These are phyloP conservation scores for Athrips mouffetella DNA, from an alignment of 2,888 invertebrate genomes.

Conservation along the genomic window DNA sequence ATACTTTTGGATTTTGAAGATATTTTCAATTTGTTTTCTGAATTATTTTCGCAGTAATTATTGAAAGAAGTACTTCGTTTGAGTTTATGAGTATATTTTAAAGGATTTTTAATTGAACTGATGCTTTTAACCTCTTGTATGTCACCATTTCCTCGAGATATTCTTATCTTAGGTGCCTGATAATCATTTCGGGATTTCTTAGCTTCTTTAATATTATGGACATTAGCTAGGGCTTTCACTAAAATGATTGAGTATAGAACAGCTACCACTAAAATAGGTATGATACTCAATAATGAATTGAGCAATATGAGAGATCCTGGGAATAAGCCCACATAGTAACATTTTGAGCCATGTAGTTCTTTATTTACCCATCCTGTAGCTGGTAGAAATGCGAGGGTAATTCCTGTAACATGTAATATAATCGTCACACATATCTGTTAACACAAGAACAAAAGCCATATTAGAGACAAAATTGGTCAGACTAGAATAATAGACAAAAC, in stretches of 20 bases:
- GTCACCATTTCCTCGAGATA: constrained; percentile 46
- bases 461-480: neutral
- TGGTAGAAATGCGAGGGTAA: constrained; percentile 79
- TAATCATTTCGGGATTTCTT: constrained; percentile 37
- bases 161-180: constrained; percentile 48
- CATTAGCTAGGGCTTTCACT: constrained; percentile 74
- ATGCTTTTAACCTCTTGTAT: constrained; percentile 23
- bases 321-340: constrained; percentile 78
- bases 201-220: constrained; percentile 44
- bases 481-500: neutral
- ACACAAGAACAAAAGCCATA: constrained; percentile 21
- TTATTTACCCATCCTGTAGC: constrained; percentile 75
- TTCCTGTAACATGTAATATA: constrained; percentile 51
- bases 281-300: constrained; percentile 73
- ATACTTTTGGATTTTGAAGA: constrained; percentile 48
- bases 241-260: constrained; percentile 79
- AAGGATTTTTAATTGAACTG: constrained; percentile 32
- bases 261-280: constrained; percentile 66
- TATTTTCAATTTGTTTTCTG: constrained; percentile 15
- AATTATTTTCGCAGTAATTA: constrained; percentile 26
- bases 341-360: constrained; percentile 47
- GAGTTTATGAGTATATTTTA: constrained; percentile 30
- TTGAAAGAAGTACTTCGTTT: constrained; percentile 56
- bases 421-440: neutral
- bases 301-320: constrained; percentile 75